Evolutionary conservation across 2,797 vertebrate genomes (phyloP), one percentile per base, ranked within the genome.

Genomic region (Coccyzus lansbergi): DNA sequence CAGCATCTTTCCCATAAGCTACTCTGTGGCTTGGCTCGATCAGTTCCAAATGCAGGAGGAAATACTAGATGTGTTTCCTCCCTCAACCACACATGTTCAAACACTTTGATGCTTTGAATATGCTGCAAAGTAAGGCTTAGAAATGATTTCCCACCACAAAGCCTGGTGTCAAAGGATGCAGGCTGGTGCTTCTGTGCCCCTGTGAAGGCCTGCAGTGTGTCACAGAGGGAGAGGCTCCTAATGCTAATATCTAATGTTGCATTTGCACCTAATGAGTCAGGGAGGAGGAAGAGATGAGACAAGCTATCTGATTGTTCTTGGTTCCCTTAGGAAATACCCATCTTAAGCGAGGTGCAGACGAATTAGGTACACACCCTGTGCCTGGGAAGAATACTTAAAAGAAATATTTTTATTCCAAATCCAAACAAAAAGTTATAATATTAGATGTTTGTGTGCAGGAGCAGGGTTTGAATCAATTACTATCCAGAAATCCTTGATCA

Each of bases 151-250:
- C 36, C 16, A 3, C 40, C 38, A 34, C 24, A 38, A 72, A 72
- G 12, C 25, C 52, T 56, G 36, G 16, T 1, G 0, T 82, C 46
- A 55, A 49, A 77, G 67, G 10, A 29, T 88, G 36, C n/a, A 53
- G 28, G 19, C 34, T 78, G 63, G 15, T 81, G 24, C 9, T 77
- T 7, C 34, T 34, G 12, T 77, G 24, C 51, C 71, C 55, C 46
- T 0, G 0, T n/a, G 52, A 33, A 60, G 63, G 14, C n/a, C 56
- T 0, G 0, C 1, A 0, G 29, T 49, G 33, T 69, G 48, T 62
- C 3, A 1, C 34, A 64, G 44, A 64, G 48, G 63, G 56, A 70
- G 60, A 53, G 12, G 6, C 11, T 58, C 34, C 38, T 38, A 38
- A 38, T 38, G 38, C 38, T 38, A 38, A 38, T 38, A 38, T 38